Conservation (phyloP, 1,140 invertebrate genomes). For the Bombus balteatus region DNA sequence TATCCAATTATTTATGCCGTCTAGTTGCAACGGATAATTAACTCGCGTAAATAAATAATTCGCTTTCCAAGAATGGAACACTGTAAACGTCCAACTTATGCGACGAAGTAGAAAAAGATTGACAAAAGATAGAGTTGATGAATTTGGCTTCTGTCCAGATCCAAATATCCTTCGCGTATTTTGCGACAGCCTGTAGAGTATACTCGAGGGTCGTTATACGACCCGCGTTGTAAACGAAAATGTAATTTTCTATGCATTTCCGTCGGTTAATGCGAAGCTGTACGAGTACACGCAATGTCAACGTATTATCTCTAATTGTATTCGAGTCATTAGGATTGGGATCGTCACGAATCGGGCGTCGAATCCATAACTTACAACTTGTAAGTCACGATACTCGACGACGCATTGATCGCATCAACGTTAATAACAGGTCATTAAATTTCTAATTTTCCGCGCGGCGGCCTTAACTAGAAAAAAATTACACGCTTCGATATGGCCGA, state of each 20-base stretch:
- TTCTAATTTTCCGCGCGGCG: not conserved
- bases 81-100: no score
- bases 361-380: not conserved
- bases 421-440: conserved; percentile 30
- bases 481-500: not conserved
- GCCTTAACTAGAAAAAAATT: conserved; percentile 11
- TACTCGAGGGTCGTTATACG: not conserved
- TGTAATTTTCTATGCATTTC: conserved; percentile 37
- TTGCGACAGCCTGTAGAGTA: not conserved
- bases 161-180: not conserved
- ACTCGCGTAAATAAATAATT: no score
- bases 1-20: no score
- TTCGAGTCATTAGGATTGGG: conserved; percentile 15
- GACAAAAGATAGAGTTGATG: no score
- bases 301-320: not conserved
- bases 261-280: not conserved
- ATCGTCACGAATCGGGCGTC: conserved; percentile 15
- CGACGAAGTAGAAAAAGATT: no score
- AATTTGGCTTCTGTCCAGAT: no score
- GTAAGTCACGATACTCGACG: conserved; percentile 12
- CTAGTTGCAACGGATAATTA: no score
- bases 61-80: no score
- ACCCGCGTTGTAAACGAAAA: conserved; percentile 21
- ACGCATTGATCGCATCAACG: conserved; percentile 8
- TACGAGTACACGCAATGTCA: conserved; percentile 1